A percentile compares a stretch with the other conserved stretches of the same genome.
phyloP scores from a whole-genome alignment of 2,888 invertebrate genomes.

The Limnephilus auricula region DNA sequence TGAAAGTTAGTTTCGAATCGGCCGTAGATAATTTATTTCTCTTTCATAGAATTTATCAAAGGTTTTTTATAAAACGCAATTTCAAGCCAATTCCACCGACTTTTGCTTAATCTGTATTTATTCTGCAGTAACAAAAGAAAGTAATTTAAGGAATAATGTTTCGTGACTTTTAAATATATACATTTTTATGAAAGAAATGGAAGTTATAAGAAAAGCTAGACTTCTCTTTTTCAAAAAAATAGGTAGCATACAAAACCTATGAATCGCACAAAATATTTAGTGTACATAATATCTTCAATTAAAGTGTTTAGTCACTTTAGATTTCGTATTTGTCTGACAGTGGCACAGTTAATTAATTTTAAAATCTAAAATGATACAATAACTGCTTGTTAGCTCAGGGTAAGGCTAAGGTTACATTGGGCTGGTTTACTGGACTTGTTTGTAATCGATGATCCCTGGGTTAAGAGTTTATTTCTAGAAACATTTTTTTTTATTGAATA shows the following conservation, averaged over 20 bases:
- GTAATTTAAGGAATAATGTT: neutral
- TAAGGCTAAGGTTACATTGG: too few relatives aligned
- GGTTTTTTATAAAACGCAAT: neutral
- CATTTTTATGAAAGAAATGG: neutral
- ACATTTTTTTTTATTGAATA: neutral
- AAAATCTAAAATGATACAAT: neutral
- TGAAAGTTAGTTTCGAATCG: slow-evolving; percentile 11
- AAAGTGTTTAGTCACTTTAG: neutral
- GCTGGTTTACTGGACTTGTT: too few relatives aligned
- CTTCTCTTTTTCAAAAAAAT: neutral
- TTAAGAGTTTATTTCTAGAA: neutral
- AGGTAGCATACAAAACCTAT: neutral
- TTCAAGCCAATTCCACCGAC: neutral
- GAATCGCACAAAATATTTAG: neutral
- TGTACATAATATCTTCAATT: neutral
- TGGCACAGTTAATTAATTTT: neutral
- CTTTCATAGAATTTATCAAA: neutral
- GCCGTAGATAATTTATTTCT: neutral
- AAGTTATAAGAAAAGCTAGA: neutral
- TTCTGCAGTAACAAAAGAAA: neutral
- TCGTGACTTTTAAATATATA: neutral
- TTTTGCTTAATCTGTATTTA: neutral
- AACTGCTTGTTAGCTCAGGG: neutral
- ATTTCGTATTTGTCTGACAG: neutral
- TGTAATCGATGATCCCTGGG: too few relatives aligned